Evolutionary conservation across 1,140 invertebrate species (phyloP).

Genomic region (Phenacoccus solenopsis): DNA sequence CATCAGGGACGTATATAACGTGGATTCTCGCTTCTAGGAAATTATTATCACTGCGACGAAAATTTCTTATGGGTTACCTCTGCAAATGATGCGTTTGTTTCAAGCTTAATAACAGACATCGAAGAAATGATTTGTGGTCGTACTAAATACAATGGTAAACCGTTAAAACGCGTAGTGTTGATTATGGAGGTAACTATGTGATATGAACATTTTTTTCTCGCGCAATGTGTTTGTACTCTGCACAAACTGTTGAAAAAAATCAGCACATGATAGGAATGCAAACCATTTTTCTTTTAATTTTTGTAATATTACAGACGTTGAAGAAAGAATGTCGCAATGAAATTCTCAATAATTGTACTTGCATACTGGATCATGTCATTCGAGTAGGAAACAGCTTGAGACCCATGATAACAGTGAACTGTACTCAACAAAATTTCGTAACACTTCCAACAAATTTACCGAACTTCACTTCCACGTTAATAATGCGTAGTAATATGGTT

Average conservation of each 20-base stretch:
- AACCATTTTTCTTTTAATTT: not conserved
- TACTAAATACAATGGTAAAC: conserved; percentile 20
- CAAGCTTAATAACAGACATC: conserved; percentile 19
- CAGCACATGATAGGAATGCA: no score
- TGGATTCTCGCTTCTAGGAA: conserved; percentile 20
- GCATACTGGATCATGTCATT: conserved; percentile 25
- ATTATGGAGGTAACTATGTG: not conserved
- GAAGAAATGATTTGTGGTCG: conserved; percentile 21
- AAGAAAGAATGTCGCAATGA: conserved; percentile 20
- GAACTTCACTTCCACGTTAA: conserved; percentile 40
- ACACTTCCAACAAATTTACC: conserved; percentile 42
- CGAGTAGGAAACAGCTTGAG: conserved; percentile 26
- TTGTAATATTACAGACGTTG: conserved; percentile 12
- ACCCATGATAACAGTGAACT: conserved; percentile 41
- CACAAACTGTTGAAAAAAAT: no score
- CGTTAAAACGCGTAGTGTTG: conserved; percentile 17
- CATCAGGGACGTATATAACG: no score
- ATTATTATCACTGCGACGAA: conserved; percentile 20
- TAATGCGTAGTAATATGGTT: conserved; percentile 42
- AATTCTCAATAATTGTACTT: conserved; percentile 17
- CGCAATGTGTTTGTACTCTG: no score
- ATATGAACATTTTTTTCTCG: no score
- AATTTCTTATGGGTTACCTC: conserved; percentile 20
- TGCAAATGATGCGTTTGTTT: not conserved
- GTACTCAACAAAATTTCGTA: conserved; percentile 37